Evolutionary conservation across 2,113 vertebrate genomes (phyloP), one percentile per base, ranked within the genome.

Genomic region (Tachysurus vachellii): DNA sequence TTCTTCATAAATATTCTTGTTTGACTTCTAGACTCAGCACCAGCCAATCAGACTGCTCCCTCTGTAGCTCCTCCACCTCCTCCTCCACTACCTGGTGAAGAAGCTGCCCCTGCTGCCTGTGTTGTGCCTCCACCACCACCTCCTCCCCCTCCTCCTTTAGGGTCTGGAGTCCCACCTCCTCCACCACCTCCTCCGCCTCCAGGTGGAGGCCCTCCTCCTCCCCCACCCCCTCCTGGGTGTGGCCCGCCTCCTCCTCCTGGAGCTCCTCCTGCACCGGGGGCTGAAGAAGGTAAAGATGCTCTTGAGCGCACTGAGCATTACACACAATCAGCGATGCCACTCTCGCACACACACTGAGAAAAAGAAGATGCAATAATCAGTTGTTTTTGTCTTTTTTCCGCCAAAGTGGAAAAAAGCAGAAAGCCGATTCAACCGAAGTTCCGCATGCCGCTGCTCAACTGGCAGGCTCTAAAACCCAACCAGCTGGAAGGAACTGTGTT

Each of bases 381-480:
- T 16, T 82, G 57, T 17, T 73, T 4, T 62, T 16, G 31, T 8
- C 0, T 71, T 83, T 36, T 90, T 81, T 53, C 1, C 12, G 82
- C 87, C 92, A 91, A 93, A 83, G 83, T 95, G 57, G n/a, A n/a
- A n/a, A 98, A 96, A 91, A 89, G 93, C 88, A 97, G 96, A 90
- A 96, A 97, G 85, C 87, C 96, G n/a, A 97, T 98, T 88, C 94
- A 98, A 91, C 97, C 97, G 36, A 98, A 97, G 93, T 96, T 94
- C 92, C 95, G 93, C 85, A 98, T 98, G 97, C 97, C 97, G 0
- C 85, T 96, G 89, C 93, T 98, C 53, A 98, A 98, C 93, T 98
- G 97, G 97, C 97, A 98, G 88, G 93, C 97, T 0, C 89, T 98
- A 90, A 97, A 97, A 85, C 95, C 97, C 64, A 97, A 90, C 88